Evolutionary conservation across 1,140 invertebrate species (phyloP).

Genomic region (Helicoverpa armigera): DNA sequence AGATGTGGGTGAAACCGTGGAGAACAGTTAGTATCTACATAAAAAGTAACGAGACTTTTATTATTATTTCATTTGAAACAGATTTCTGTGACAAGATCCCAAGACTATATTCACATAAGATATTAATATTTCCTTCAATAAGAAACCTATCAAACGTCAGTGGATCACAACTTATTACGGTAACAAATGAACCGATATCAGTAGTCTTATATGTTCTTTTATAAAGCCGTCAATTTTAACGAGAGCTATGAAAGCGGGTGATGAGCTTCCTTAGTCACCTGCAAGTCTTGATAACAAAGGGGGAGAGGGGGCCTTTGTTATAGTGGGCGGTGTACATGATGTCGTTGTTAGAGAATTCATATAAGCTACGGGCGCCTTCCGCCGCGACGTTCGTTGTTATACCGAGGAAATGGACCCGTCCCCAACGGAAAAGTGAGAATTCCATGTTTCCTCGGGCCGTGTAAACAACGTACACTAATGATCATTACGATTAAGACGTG

Average conservation of each 20-base stretch:
- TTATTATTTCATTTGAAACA: slow-evolving; percentile 43
- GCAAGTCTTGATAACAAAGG: slow-evolving; percentile 10
- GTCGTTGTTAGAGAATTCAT: slow-evolving; percentile 66
- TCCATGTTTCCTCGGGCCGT: slow-evolving; percentile 63
- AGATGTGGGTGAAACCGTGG: too few relatives aligned
- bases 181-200: slow-evolving; percentile 72
- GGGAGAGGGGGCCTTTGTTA: slow-evolving; percentile 55
- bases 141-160: slow-evolving; percentile 67
- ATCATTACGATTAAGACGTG: slow-evolving; percentile 27
- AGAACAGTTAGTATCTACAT: neutral
- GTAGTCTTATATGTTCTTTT: slow-evolving; percentile 64
- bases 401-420: slow-evolving; percentile 70
- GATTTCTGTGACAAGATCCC: slow-evolving; percentile 39
- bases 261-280: slow-evolving; percentile 25
- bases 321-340: slow-evolving; percentile 52
- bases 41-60: slow-evolving; percentile 4
- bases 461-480: slow-evolving; percentile 57
- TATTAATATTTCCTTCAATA: slow-evolving; percentile 65
- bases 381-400: slow-evolving; percentile 65
- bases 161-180: slow-evolving; percentile 73
- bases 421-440: slow-evolving; percentile 65
- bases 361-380: slow-evolving; percentile 66
- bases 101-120: slow-evolving; percentile 53
- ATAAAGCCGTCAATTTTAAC: slow-evolving; percentile 55
- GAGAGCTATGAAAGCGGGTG: slow-evolving; percentile 52